A percentile compares a stretch with the other conserved stretches of the same genome.
Conservation (phyloP, 2,113 vertebrate genomes). For the Dicaeum eximium region DNA sequence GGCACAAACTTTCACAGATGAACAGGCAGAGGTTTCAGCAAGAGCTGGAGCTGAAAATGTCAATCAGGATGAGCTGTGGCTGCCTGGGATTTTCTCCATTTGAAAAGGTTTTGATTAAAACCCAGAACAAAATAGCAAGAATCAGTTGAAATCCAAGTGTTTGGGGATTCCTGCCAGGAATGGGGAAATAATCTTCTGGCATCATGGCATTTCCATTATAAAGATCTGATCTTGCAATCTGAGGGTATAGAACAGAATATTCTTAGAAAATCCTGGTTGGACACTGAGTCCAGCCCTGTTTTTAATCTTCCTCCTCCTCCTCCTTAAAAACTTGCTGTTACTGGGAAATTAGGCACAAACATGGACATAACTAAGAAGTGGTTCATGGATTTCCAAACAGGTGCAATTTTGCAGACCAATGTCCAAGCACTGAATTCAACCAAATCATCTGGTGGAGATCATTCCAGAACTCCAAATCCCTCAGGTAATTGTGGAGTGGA, state of each 20-base stretch:
- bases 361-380: not conserved
- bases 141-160: not conserved
- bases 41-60: not conserved
- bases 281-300: not conserved
- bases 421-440: not conserved
- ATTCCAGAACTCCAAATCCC: not conserved
- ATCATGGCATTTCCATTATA: not conserved
- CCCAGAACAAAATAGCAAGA: not conserved
- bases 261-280: not conserved
- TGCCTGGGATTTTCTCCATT: not conserved
- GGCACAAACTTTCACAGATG: not conserved
- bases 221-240: not conserved
- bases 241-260: not conserved
- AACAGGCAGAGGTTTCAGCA: not conserved
- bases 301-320: not conserved
- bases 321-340: not conserved
- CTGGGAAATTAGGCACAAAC: not conserved
- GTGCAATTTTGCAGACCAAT: not conserved
- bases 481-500: not conserved
- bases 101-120: not conserved
- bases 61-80: not conserved
- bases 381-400: not conserved
- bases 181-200: not conserved
- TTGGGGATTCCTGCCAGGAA: not conserved
- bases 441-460: not conserved